Evolutionary conservation across 2,113 vertebrate genomes (phyloP), one percentile per base, ranked within the genome.

Genomic region (Peromyscus polionotus): DNA sequence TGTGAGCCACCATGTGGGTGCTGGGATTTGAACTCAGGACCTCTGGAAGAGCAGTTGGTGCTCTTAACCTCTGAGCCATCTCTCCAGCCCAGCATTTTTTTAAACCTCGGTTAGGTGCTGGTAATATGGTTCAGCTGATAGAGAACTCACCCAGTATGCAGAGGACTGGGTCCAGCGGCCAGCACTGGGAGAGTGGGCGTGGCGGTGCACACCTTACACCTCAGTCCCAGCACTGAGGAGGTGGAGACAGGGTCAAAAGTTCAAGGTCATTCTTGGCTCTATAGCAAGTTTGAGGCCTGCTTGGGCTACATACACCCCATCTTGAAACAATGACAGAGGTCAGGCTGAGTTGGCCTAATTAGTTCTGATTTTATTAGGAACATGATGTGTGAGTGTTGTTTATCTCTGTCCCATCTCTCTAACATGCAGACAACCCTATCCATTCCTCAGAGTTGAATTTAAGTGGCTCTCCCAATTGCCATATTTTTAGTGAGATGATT

Each of bases 401-500:
- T 94, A 83, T 88, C 88, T 76, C 95, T 28, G 22, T 28, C 54
- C 54, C 5, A 33, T 83, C 24, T 77, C 70, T 86, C 48, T 77
- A 61, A 36, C 61, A 80, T 81, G 79, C 20, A 92, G 7, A 61
- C 28, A 91, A 19, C 7, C 36, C 22, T 79, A 0, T 86, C 28
- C 57, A 75, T 20, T 88, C 48, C 72, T 94, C 83, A 91, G 67
- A 93, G 86, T 81, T 83, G 57, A 75, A 42, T 86, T 63, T 93
- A n/a, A 42, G 70, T 92, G 61, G 57, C 51, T 88, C 76, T 96
- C 63, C 61, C 72, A 88, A 72, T 61, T 94, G 33, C 59, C 59
- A 77, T 90, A 72, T 93, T 88, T 91, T 84, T 93, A 95, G 36
- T 91, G 93, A 95, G 67, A 59, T 91, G 24, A 42, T 92, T 96